Evolutionary conservation across 1,140 invertebrate genomes (phyloP), one percentile per base, ranked within the genome.

Genomic region (Caenorhabditis tropicalis): DNA sequence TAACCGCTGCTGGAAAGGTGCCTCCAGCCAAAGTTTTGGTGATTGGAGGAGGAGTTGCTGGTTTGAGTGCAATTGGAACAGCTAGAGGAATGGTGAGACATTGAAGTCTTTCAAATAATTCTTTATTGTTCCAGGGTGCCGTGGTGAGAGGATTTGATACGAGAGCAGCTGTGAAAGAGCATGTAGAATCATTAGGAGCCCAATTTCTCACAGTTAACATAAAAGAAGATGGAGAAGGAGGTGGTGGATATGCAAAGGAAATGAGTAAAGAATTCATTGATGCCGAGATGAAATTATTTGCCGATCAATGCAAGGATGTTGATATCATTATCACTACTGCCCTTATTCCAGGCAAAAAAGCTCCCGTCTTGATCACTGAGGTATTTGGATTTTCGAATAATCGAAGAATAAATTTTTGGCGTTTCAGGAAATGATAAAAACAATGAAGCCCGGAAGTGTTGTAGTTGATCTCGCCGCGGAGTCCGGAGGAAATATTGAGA

Each of bases 391-490:
- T n/a, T n/a, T n/a, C n/a, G n/a, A n/a, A n/a, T n/a, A n/a, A n/a
- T n/a, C n/a, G n/a, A n/a, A 19, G 39, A 24, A 2, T 15, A 79
- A 39, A 79, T n/a, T 7, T 15, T 21, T 4, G 27, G 39, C 10
- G 24, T 48, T 85, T 27, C 88, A 95, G 94, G 94, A 95, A 91
- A 95, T 96, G 91, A 93, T 96, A 51, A 93, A 94, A 70, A 92
- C 93, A 12, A 96, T 96, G 95, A 95, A 95, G 89, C 95, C 95
- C 1, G 96, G 96, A 16, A 95, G 95, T 84, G 95, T 96, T 9
- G 93, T 96, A 24, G 96, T 97, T 6, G 96, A 97, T 91, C 92
- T 97, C 86, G 96, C 96, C 3, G 94, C 96, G 0, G 96, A 96
- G 92, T 94, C 95, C 87, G 96, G 96, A 5, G 96, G 96, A 5